Evolutionary conservation across 2,888 invertebrate species (phyloP).

Genomic region (Phlogophora meticulosa): DNA sequence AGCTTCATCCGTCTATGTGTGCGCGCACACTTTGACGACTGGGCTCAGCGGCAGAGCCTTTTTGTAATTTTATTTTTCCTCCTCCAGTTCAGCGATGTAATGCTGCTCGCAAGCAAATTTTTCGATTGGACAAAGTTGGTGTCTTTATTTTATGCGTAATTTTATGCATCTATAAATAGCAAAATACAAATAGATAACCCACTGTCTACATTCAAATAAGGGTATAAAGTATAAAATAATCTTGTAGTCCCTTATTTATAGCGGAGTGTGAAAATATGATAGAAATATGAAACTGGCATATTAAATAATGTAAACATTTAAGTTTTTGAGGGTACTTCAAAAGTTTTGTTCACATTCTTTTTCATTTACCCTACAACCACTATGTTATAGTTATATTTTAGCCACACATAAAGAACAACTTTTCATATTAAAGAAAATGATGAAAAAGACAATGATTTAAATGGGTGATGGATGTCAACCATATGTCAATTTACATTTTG

Average conservation of each 20-base stretch:
- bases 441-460: conserved; percentile 4
- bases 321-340: conserved; percentile 36
- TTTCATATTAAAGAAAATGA: background rate
- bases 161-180: background rate
- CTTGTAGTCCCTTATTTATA: background rate
- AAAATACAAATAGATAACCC: background rate
- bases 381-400: background rate
- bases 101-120: conserved; percentile 75
- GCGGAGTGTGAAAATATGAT: background rate
- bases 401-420: background rate
- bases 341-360: background rate
- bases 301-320: background rate
- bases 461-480: background rate
- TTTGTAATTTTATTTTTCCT: conserved; percentile 89
- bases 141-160: conserved; percentile 25
- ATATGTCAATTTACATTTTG: conserved; percentile 3
- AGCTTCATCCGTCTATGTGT: conserved; percentile 79
- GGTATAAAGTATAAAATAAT: background rate
- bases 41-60: conserved; percentile 85
- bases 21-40: conserved; percentile 78
- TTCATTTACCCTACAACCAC: background rate
- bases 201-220: too few species aligned
- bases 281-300: background rate
- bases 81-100: conserved; percentile 79
- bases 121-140: conserved; percentile 53